These are phyloP conservation scores for Ammospiza nelsoni DNA, from an alignment of 2,113 vertebrate species.

Conservation along the genomic window DNA sequence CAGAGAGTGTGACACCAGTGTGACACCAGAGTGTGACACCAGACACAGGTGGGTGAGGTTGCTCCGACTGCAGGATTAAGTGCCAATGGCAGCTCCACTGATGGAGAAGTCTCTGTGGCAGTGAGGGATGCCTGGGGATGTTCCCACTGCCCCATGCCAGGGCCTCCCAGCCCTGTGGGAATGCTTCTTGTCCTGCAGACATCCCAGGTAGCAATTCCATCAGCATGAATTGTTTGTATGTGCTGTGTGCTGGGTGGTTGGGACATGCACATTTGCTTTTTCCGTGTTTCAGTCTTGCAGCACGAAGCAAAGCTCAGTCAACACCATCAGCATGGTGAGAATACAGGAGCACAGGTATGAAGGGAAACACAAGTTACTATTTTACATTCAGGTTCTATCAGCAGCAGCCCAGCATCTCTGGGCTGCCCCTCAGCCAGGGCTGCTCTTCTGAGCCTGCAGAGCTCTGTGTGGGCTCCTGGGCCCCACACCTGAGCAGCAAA, in stretches of 20 bases:
- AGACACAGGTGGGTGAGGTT: not conserved
- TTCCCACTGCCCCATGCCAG: fast-evolving
- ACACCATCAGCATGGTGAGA: not conserved
- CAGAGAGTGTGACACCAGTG: fast-evolving
- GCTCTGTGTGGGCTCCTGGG: not conserved
- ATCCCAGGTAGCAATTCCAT: fast-evolving
- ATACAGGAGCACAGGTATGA: not conserved
- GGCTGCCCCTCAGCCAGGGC: not conserved
- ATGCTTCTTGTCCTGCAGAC: not conserved
- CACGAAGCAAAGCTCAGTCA: not conserved
- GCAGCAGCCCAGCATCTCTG: not conserved
- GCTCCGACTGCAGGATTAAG: not conserved
- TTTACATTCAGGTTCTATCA: not conserved
- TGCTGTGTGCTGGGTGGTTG: not conserved
- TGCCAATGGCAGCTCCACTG: not conserved
- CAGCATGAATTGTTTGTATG: fast-evolving
- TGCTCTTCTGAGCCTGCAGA: not conserved
- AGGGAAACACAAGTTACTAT: not conserved
- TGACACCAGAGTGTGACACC: too few species aligned
- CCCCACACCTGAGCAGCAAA: not conserved
- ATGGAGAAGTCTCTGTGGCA: not conserved
- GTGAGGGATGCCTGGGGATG: fast-evolving
- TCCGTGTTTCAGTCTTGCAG: not conserved
- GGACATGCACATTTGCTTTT: not conserved
- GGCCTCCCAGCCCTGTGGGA: not conserved